Conservation (phyloP, 2,797 vertebrate genomes). For the Sebastiscus tertius region DNA sequence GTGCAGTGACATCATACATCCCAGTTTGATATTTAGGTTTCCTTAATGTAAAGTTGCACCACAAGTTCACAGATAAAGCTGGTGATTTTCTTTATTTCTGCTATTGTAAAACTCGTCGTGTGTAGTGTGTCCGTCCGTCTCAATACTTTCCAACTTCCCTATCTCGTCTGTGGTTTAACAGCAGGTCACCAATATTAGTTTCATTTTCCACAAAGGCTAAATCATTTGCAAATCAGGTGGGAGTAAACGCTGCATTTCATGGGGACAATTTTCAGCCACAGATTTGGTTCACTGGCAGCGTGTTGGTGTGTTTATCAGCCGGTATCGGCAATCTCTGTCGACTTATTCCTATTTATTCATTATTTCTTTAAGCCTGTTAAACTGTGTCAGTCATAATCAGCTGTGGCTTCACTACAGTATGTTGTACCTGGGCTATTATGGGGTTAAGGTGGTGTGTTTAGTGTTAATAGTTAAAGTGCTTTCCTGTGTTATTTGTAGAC, state of each 20-base stretch:
- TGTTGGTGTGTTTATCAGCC: no score
- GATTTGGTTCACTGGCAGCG: neutral
- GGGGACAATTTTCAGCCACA: neutral
- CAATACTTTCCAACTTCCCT: conserved; percentile 62
- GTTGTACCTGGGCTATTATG: no score
- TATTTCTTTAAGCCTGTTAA: no score
- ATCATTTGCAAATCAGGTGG: neutral
- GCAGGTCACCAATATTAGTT: neutral
- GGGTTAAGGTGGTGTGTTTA: no score
- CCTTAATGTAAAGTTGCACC: neutral
- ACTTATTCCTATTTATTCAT: no score
- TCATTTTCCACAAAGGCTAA: neutral
- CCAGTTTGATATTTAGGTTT: neutral
- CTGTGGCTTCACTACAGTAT: no score
- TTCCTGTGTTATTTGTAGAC: no score
- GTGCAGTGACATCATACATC: neutral
- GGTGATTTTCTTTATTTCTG: neutral
- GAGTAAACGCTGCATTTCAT: neutral
- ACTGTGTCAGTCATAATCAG: no score
- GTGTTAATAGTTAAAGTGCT: no score
- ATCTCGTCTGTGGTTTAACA: conserved; percentile 10
- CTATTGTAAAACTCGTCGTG: neutral
- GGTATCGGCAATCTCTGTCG: no score
- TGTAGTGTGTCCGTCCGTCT: neutral
- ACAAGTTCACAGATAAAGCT: neutral